Evolutionary conservation across 1,140 invertebrate genomes (phyloP).

Genomic region (Dendroctonus valens): DNA sequence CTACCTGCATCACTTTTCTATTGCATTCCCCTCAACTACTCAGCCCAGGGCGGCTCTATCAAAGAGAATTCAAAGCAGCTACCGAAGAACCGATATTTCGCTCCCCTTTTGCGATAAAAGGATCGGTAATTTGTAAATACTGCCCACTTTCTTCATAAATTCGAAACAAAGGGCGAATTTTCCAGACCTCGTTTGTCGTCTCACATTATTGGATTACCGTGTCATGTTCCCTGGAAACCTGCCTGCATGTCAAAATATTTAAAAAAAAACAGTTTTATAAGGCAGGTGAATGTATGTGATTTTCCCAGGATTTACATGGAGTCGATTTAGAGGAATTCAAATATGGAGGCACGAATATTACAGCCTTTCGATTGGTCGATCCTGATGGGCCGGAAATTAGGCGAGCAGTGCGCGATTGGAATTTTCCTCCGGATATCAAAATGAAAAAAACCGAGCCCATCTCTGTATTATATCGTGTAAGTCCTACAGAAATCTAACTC

Average conservation of each 20-base stretch:
- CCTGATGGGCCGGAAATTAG: constrained; percentile 72
- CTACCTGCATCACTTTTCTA: too few species aligned
- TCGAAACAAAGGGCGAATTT: too few species aligned
- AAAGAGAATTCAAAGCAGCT: too few species aligned
- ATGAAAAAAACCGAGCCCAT: constrained; percentile 35
- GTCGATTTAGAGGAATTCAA: constrained; percentile 91
- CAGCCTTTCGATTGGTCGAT: constrained; percentile 81
- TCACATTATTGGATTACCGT: too few species aligned
- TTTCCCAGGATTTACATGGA: constrained; percentile 79
- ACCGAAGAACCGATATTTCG: too few species aligned
- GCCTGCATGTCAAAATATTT: neutral
- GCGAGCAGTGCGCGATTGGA: constrained; percentile 77
- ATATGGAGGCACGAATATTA: constrained; percentile 91
- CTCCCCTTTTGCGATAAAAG: too few species aligned
- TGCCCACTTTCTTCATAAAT: too few species aligned
- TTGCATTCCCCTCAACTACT: too few species aligned
- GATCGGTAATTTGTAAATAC: too few species aligned
- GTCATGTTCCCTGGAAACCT: neutral
- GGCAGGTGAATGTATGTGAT: too few species aligned
- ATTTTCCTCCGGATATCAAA: constrained; percentile 44
- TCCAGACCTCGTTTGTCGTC: neutral
- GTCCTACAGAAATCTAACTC: neutral
- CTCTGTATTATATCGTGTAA: constrained; percentile 16
- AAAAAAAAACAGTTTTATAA: neutral
- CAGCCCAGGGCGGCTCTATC: too few species aligned